Base-by-base conservation (phyloP, 2,888 invertebrate genomes). In the Phaonia tiefii region DNA sequence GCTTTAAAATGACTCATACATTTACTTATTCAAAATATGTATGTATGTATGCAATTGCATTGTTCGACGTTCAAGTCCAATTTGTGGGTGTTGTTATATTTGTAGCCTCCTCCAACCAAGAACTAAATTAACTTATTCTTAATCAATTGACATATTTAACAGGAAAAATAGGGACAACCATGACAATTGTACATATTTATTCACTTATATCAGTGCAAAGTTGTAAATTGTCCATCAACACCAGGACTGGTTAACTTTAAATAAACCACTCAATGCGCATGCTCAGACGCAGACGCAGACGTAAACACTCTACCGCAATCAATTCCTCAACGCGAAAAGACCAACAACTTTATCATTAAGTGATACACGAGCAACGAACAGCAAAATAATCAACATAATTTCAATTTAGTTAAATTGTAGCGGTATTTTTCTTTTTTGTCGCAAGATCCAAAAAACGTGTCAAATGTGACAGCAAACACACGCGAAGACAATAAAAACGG, bases 391-490 rank as follows among this genome's bases (percentile, higher is more conserved):
- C 60, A 39, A 75, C 46, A 49, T 63, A 49, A 72, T 66, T 73
- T 69, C 65, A 76, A 69, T 82, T 65, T 73, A 72, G 72, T 31
- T 69, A 70, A 79, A 75, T 79, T 73, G 66, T 65, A 70, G 79
- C 79, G 31, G 75, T 58, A 60, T 75, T 69, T 75, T 65, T 58
- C 10, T 39, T 17, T 39, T 42, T 11, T 39, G 63, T 20, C 4
- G 22, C 49, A 31, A 25, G 15, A 25, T 4, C 63, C 44, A 69
- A 72, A 46, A 79, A 44, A 79, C 81, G 81, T 82, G 80, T 60
- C 44, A 46, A 46, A 56, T 46, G 25, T 77, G 83, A 81, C 83
- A 81, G 83, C 83, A 17, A 56, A 83, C 83, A 79, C 74, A 81
- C 79, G 74, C 70, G 75, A 42, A 31, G 31, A 31, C 31, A 31